Conservation (phyloP, 2,113 vertebrate genomes). For the Sapajus apella region DNA sequence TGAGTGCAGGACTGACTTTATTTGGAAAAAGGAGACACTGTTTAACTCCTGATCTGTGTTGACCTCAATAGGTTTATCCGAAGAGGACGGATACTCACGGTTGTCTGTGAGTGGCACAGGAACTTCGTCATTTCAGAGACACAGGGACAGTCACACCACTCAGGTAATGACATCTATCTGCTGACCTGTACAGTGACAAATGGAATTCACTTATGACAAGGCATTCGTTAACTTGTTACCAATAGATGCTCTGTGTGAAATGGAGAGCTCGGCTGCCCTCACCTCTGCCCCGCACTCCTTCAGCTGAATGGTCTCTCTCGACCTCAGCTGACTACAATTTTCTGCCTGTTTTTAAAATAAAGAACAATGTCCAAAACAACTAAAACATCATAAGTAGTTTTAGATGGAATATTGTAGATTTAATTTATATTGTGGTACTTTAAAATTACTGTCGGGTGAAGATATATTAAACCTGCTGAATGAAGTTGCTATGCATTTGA, state of each 20-base stretch:
- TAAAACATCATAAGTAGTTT: background rate
- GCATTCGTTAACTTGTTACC: background rate
- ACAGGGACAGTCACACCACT: conserved; percentile 91
- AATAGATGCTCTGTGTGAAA: background rate
- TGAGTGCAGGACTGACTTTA: fast-evolving
- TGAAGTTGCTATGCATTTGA: background rate
- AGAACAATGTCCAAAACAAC: background rate
- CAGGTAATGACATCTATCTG: conserved; percentile 85
- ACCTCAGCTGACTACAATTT: background rate
- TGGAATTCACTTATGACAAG: background rate
- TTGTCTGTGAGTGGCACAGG: conserved; percentile 82
- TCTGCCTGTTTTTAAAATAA: background rate
- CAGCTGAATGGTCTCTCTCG: background rate
- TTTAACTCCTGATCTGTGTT: background rate
- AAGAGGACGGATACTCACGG: conserved; percentile 90
- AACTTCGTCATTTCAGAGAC: conserved; percentile 87
- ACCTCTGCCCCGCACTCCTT: background rate
- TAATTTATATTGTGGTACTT: background rate
- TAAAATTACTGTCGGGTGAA: background rate
- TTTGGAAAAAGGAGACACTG: background rate
- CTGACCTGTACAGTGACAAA: background rate
- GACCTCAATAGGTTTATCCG: conserved; percentile 86
- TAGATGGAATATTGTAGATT: background rate
- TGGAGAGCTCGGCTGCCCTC: background rate
- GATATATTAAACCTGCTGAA: background rate